Evolutionary conservation across 2,797 vertebrate genomes (phyloP).

Genomic region (Syndactyla subalaris): DNA sequence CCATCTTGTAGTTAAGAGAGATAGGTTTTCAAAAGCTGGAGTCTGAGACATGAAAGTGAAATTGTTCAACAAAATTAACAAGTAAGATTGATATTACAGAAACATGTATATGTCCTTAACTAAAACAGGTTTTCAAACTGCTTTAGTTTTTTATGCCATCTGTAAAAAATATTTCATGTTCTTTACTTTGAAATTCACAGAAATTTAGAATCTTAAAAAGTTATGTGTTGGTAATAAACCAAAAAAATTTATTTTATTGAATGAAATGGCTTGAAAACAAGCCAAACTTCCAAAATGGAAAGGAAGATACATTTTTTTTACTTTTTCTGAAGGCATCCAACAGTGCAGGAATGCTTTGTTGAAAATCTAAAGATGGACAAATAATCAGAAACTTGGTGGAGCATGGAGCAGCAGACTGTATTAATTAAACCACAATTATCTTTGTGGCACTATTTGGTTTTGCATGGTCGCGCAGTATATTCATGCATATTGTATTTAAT

Average conservation of each 20-base stretch:
- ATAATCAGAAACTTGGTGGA: constrained; percentile 48
- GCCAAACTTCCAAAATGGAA: constrained; percentile 34
- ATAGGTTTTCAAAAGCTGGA: not conserved
- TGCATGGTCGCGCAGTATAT: not conserved
- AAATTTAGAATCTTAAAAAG: not conserved
- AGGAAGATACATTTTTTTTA: constrained; percentile 29
- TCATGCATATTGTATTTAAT: not conserved
- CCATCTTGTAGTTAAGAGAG: not conserved
- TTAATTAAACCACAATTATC: constrained; percentile 59
- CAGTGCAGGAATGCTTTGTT: constrained; percentile 63
- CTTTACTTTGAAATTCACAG: not conserved
- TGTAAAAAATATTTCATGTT: not conserved
- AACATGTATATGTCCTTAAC: not conserved
- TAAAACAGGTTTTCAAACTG: not conserved
- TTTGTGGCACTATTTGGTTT: constrained; percentile 30
- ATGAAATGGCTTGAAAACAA: constrained; percentile 39
- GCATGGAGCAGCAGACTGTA: constrained; percentile 35
- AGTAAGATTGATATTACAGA: not conserved
- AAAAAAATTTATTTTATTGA: not conserved
- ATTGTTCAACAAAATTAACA: not conserved
- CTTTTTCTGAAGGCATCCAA: not conserved
- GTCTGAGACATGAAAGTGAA: not conserved
- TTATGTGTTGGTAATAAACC: not conserved
- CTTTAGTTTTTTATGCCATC: not conserved
- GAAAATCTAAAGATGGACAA: constrained; percentile 52